These are phyloP conservation scores for Cephus pygmeus DNA, from an alignment of 2,888 invertebrate species.

Conservation along the genomic window DNA sequence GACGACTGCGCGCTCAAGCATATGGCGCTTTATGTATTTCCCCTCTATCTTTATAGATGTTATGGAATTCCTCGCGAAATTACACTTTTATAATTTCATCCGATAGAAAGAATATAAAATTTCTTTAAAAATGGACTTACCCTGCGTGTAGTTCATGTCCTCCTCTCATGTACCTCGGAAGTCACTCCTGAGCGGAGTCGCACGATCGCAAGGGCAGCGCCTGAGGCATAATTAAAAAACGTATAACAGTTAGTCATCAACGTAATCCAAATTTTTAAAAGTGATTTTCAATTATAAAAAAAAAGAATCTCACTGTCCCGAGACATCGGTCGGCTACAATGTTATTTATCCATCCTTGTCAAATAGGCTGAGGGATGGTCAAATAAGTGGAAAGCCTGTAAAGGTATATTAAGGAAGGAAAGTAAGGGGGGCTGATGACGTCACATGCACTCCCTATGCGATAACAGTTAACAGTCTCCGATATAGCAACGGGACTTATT, in stretches of 20 bases:
- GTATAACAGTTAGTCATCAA: background rate
- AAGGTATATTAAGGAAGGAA: background rate
- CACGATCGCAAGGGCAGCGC: constrained; percentile 40
- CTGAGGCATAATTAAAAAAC: constrained; percentile 41
- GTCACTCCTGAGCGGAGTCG: constrained; percentile 60
- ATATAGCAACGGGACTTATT: constrained; percentile 42
- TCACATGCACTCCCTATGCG: background rate
- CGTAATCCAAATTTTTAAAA: too few relatives aligned
- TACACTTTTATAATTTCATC: background rate
- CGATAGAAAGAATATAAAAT: background rate
- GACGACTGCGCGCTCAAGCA: background rate
- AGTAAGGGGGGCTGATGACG: background rate
- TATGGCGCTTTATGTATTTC: background rate
- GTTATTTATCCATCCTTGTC: background rate
- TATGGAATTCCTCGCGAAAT: background rate
- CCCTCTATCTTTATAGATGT: background rate
- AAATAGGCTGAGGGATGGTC: background rate
- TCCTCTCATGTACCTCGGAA: constrained; percentile 61
- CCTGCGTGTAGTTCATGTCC: constrained; percentile 66
- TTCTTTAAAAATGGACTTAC: constrained; percentile 38
- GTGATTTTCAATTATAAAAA: too few relatives aligned
- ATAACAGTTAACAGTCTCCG: background rate
- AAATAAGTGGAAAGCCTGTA: background rate
- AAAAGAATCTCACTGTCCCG: background rate
- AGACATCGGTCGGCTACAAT: background rate